phyloP scores from a whole-genome alignment of 2,888 invertebrate species.

The Hydriomena furcata region DNA sequence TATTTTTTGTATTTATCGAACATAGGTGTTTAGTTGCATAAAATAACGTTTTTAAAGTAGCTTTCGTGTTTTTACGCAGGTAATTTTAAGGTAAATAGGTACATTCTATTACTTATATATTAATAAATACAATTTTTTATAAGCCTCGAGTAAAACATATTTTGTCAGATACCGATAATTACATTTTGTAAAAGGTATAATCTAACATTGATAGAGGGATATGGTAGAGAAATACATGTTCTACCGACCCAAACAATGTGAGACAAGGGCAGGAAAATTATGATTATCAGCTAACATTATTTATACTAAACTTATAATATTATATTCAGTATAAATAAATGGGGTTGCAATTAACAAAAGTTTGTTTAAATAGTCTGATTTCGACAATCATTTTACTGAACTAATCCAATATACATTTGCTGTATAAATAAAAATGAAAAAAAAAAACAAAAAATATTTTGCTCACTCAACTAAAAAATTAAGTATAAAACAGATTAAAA shows the following conservation, averaged over 20 bases:
- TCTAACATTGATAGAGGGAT: too few species aligned
- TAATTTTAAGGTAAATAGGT: conserved; percentile 3
- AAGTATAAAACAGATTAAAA: background rate
- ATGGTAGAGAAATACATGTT: too few species aligned
- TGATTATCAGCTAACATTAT: too few species aligned
- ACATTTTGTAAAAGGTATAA: too few species aligned
- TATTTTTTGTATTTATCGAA: background rate
- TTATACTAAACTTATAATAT: too few species aligned
- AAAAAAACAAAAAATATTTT: background rate
- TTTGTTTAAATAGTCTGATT: too few species aligned
- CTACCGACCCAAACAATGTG: too few species aligned
- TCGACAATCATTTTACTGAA: background rate
- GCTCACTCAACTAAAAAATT: background rate
- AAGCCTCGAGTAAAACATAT: too few species aligned
- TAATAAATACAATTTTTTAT: too few species aligned
- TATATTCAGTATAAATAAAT: background rate
- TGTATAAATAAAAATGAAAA: too few species aligned
- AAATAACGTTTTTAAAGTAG: conserved; percentile 1
- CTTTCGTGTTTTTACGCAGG: conserved; percentile 8
- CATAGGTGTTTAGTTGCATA: conserved; percentile 1
- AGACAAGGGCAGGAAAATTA: too few species aligned
- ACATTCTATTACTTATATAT: background rate
- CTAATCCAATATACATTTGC: too few species aligned
- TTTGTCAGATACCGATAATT: background rate
- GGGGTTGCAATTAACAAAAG: background rate